Evolutionary conservation across 2,113 vertebrate species (phyloP).

Genomic region (Donacobius atricapilla): DNA sequence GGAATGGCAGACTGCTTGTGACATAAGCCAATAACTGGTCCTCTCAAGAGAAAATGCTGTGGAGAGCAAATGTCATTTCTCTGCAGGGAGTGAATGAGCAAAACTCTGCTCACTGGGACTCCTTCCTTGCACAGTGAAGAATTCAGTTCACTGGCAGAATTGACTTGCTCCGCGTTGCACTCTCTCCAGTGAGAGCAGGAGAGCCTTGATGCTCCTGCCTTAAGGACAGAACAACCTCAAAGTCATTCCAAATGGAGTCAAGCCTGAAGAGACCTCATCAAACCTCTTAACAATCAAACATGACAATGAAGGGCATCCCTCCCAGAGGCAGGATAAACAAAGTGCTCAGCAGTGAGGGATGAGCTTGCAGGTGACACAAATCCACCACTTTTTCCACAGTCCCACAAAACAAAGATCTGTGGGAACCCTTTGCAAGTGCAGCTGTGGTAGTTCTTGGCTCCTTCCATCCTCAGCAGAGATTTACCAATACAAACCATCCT

Average conservation of each 20-base stretch:
- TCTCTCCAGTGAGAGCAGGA: not conserved
- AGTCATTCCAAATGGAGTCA: not conserved
- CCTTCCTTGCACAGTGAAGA: not conserved
- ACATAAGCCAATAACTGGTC: slow-evolving; percentile 15
- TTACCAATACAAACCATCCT: not conserved
- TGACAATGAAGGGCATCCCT: not conserved
- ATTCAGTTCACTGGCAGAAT: not conserved
- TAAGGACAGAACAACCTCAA: not conserved
- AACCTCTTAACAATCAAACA: not conserved
- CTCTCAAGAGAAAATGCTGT: slow-evolving; percentile 6
- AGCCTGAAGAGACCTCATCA: not conserved
- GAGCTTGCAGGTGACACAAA: not conserved
- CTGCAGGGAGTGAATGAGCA: slow-evolving; percentile 38
- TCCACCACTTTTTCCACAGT: not conserved
- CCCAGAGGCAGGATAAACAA: accelerated
- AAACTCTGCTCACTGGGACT: not conserved
- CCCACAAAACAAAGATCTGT: not conserved
- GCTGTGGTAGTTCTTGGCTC: not conserved
- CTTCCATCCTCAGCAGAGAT: not conserved
- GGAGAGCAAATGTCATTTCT: slow-evolving; percentile 38
- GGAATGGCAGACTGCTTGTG: not conserved
- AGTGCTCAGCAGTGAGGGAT: not conserved
- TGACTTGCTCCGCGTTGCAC: not conserved
- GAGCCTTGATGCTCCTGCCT: not conserved
- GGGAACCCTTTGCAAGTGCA: not conserved